phyloP scores from a whole-genome alignment of 2,797 vertebrate genomes.

The Artibeus lituratus region DNA sequence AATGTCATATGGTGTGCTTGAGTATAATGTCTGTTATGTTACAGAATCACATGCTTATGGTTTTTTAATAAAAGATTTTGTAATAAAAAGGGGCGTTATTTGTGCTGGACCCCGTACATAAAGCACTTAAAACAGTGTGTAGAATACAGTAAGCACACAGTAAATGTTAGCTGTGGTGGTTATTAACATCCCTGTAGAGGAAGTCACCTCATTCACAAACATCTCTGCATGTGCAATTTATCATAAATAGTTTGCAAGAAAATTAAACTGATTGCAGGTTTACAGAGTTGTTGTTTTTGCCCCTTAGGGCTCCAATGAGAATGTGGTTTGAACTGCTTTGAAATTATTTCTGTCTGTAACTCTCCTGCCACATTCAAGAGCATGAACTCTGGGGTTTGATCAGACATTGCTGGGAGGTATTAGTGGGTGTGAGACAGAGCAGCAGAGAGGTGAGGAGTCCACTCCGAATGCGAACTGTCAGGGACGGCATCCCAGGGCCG shows the following conservation, averaged over 20 bases:
- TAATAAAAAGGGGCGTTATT: too few species aligned
- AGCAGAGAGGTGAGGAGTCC: neutral
- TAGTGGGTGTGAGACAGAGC: neutral
- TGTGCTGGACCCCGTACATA: neutral
- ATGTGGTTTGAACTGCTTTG: neutral
- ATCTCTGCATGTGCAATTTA: neutral
- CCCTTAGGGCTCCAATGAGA: neutral
- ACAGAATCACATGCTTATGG: too few species aligned
- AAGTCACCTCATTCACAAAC: neutral
- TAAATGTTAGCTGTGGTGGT: too few species aligned
- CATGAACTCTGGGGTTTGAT: neutral
- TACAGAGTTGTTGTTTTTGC: neutral
- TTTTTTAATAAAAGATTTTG: too few species aligned
- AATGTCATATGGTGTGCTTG: too few species aligned
- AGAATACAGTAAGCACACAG: neutral
- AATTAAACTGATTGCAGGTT: neutral
- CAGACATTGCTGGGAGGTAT: neutral
- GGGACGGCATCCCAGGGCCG: neutral
- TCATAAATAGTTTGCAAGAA: neutral
- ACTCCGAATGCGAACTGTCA: neutral
- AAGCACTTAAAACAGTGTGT: neutral
- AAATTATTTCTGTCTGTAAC: neutral
- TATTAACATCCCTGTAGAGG: neutral
- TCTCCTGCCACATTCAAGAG: neutral
- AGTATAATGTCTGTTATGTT: too few species aligned